A percentile compares a stretch with the other conserved stretches of the same genome.
Conservation (phyloP, 1,140 invertebrate species). For the Monochamus saltuarius region DNA sequence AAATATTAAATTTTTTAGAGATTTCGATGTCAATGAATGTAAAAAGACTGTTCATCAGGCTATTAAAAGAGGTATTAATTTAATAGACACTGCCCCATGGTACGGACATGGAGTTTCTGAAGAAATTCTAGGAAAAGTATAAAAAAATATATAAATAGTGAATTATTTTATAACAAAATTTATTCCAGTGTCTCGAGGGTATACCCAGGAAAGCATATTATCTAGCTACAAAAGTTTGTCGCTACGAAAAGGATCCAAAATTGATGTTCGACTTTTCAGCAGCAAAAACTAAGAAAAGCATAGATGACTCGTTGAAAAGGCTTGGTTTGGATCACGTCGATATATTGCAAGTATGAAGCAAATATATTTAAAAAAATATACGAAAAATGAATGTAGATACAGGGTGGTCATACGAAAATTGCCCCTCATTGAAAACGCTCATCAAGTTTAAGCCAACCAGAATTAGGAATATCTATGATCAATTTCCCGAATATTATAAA, state of each 20-base stretch:
- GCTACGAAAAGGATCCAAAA: constrained; percentile 72
- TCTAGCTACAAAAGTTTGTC: constrained; percentile 89
- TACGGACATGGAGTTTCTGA: constrained; percentile 88
- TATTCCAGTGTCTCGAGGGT: constrained; percentile 67
- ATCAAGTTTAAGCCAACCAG: no score
- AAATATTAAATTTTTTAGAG: constrained; percentile 46
- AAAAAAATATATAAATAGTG: no score
- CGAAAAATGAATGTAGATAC: no score
- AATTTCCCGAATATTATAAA: no score
- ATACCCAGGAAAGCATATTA: constrained; percentile 83
- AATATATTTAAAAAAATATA: no score
- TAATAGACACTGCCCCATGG: constrained; percentile 88
- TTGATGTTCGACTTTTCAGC: constrained; percentile 87
- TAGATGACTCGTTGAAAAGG: constrained; percentile 75
- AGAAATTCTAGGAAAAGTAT: constrained; percentile 76
- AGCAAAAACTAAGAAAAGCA: constrained; percentile 69
- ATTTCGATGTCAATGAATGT: constrained; percentile 62
- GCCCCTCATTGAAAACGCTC: no score
- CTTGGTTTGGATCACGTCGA: constrained; percentile 84
- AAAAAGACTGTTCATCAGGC: constrained; percentile 69
- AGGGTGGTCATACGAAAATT: no score
- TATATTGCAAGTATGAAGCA: constrained; percentile 71
- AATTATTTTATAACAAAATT: not conserved
- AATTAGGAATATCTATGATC: no score
- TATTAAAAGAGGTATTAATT: constrained; percentile 82